Percentiles rank a stretch among this genome's conserved stretches.
Conservation (phyloP, 2,113 vertebrate genomes). For the Damaliscus lunatus region DNA sequence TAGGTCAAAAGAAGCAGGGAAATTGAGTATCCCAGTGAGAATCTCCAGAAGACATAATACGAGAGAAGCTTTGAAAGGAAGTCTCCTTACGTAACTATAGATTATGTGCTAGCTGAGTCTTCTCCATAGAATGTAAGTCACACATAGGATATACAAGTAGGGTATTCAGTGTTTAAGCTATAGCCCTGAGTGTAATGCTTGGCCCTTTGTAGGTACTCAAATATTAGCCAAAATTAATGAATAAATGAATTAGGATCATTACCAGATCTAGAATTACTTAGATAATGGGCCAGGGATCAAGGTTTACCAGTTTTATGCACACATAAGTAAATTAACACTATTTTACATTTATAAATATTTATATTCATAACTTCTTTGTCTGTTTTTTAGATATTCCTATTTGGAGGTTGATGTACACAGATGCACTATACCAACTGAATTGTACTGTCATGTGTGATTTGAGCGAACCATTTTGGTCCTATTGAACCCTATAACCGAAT, state of each 20-base stretch:
- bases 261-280: background rate
- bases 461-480: background rate
- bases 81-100: background rate
- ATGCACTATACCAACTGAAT: background rate
- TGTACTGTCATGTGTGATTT: background rate
- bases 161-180: background rate
- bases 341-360: background rate
- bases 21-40: background rate
- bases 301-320: background rate
- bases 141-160: background rate
- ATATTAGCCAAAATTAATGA: background rate
- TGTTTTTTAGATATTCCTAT: background rate
- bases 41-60: background rate
- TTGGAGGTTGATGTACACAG: background rate
- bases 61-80: background rate
- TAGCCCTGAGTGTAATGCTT: background rate
- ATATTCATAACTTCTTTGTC: background rate
- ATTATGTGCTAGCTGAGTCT: background rate
- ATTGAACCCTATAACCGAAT: background rate
- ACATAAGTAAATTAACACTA: background rate
- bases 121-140: background rate
- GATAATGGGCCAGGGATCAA: background rate
- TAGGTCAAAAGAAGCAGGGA: background rate
- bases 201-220: background rate
- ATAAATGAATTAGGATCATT: background rate